phyloP scores from a whole-genome alignment of 1,140 invertebrate genomes.

The Onthophagus taurus region DNA sequence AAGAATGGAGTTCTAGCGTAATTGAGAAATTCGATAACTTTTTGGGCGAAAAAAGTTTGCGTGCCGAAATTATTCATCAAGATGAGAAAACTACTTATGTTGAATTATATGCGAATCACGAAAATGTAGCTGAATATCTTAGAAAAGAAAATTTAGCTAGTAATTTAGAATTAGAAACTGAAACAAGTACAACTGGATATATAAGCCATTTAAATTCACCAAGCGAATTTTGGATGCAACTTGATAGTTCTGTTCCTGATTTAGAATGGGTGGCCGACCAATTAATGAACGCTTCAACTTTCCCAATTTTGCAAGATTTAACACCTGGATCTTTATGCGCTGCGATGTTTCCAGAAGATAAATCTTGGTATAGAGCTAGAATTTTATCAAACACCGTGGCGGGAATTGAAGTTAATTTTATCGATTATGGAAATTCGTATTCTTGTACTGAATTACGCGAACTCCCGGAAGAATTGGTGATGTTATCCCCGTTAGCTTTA shows the following conservation, averaged over 20 bases:
- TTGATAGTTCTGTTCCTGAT: constrained; percentile 49
- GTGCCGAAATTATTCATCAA: constrained; percentile 46
- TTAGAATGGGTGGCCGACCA: constrained; percentile 52
- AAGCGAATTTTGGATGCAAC: constrained; percentile 61
- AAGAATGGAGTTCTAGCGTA: constrained; percentile 56
- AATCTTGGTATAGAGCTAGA: constrained; percentile 59
- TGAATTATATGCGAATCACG: constrained; percentile 49
- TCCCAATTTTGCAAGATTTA: constrained; percentile 40
- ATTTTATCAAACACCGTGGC: constrained; percentile 49
- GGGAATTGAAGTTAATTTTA: constrained; percentile 55
- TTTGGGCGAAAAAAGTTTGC: constrained; percentile 34
- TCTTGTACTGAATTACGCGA: constrained; percentile 47
- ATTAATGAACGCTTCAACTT: constrained; percentile 44
- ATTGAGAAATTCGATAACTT: constrained; percentile 48
- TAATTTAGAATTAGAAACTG: constrained; percentile 34
- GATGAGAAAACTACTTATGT: constrained; percentile 53
- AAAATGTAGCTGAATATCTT: constrained; percentile 51
- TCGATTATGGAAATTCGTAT: constrained; percentile 66
- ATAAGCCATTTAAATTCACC: constrained; percentile 58
- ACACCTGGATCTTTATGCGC: constrained; percentile 53
- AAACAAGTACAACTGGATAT: constrained; percentile 46
- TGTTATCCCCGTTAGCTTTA: constrained; percentile 48
- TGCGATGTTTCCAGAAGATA: constrained; percentile 58
- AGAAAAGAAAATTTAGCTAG: constrained; percentile 39
- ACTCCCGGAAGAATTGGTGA: constrained; percentile 52